Base-by-base conservation (phyloP, 2,888 invertebrate species). In the Platycnemis pennipes region DNA sequence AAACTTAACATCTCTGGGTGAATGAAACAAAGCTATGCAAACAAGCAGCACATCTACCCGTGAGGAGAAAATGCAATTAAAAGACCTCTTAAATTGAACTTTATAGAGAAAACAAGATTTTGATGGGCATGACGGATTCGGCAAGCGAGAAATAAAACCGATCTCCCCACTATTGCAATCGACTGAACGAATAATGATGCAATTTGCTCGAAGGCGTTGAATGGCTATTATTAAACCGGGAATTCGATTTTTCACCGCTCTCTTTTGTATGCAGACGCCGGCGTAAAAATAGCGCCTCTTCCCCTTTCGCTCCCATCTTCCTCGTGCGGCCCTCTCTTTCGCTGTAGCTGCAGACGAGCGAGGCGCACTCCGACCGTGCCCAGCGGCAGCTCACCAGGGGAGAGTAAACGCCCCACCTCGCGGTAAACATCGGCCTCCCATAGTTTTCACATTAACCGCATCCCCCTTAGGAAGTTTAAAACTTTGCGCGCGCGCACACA, bases 231-330 rank as follows among this genome's bases (percentile, higher is more conserved):
- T 77, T 77, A 77, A 77, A 31, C 77, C 77, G 37, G 63, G 31
- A 13, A 13, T 16, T 37, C 37, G 37, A 37, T 37, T 77, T 77
- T 77, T 77, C 37, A 0, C 16, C 11, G 31, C 77, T 37, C 77
- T 26, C 37, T 77, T 37, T 31, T 77, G 77, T 31, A 77, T 77
- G 77, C 37, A 77, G 77, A 77, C 77, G 37, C 37, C 77, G 11
- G 37, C 37, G 77, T 77, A 77, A 77, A 77, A 77, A 77, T 77
- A 77, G 77, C 77, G 13, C 37, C 77, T 16, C 77, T 77, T 49
- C 77, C 77, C 37, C n/a, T 7, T 26, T 63, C 1, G 63, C 63
- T 77, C 37, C 77, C 0, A 37, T 26, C 63, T 16, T 26, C 1
- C 63, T 19, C 53, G 19, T 16, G 13, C 53, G 63, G 8, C 1